Percentiles rank a stretch among this genome's conserved stretches.
Evolutionary conservation across 2,888 invertebrate species (phyloP).

Genomic region (Sthenelais limicola): DNA sequence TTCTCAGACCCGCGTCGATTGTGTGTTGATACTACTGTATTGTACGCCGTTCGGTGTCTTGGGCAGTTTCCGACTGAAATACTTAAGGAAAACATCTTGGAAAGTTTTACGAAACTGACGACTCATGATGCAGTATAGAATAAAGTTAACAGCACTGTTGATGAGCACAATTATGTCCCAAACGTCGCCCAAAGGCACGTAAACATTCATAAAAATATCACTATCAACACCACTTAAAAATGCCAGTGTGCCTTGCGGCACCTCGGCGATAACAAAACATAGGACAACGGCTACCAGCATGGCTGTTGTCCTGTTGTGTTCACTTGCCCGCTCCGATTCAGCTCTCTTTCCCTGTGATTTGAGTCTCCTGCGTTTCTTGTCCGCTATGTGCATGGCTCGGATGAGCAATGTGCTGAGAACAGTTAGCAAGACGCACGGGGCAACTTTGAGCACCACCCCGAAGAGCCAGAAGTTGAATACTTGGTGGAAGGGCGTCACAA

Average conservation of each 20-base stretch:
- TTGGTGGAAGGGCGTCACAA: slow-evolving; percentile 59
- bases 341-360: slow-evolving; percentile 64
- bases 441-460: slow-evolving; percentile 91
- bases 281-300: slow-evolving; percentile 90
- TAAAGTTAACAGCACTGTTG: slow-evolving; percentile 94
- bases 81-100: slow-evolving; percentile 56
- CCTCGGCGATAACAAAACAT: slow-evolving; percentile 89
- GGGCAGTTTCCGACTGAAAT: slow-evolving; percentile 10
- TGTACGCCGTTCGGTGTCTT: slow-evolving; percentile 41
- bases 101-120: slow-evolving; percentile 85
- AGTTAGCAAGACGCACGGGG: slow-evolving; percentile 89
- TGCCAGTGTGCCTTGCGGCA: slow-evolving; percentile 84
- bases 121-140: slow-evolving; percentile 95
- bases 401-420: slow-evolving; percentile 74
- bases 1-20: slow-evolving; percentile 37
- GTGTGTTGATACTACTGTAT: slow-evolving; percentile 40
- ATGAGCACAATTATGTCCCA: slow-evolving; percentile 93
- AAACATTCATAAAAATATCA: slow-evolving; percentile 76
- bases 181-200: slow-evolving; percentile 79
- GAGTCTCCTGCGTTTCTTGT: slow-evolving; percentile 63
- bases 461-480: slow-evolving; percentile 90
- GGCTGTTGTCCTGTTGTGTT: slow-evolving; percentile 83
- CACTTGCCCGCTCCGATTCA: slow-evolving; percentile 65
- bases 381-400: slow-evolving; percentile 67
- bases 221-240: slow-evolving; percentile 77